These are phyloP conservation scores for Trididemnum miniatum DNA, from an alignment of 23 tunicate species.

Conservation along the genomic window DNA sequence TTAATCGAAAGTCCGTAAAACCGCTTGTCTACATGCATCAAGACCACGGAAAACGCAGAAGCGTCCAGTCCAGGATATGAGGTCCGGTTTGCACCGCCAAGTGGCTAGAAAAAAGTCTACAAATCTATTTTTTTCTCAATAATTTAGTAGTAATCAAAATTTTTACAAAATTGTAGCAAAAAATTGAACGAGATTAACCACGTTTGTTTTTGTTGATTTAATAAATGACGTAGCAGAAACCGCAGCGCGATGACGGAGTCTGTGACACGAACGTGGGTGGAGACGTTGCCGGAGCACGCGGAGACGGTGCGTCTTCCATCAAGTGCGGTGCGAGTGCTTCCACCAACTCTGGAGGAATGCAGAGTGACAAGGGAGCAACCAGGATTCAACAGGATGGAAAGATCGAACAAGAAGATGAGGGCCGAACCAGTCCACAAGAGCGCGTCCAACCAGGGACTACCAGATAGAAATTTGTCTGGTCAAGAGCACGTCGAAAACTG, in stretches of 20 bases:
- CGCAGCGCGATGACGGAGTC: constrained; percentile 16
- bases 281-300: neutral
- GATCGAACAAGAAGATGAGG: neutral
- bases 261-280: constrained; percentile 20
- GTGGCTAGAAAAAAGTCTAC: too few relatives aligned
- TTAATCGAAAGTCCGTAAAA: too few relatives aligned
- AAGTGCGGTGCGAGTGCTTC: constrained; percentile 2
- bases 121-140: too few relatives aligned
- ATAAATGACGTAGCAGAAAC: too few relatives aligned
- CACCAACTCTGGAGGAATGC: neutral
- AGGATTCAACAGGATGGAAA: neutral
- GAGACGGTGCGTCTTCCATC: neutral
- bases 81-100: too few relatives aligned
- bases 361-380: neutral
- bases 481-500: neutral
- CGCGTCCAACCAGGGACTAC: neutral
- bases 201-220: too few relatives aligned
- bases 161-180: too few relatives aligned
- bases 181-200: too few relatives aligned
- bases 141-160: too few relatives aligned
- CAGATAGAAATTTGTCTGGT: neutral
- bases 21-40: too few relatives aligned
- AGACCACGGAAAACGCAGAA: too few relatives aligned
- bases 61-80: too few relatives aligned
- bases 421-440: neutral